These are phyloP conservation scores for Serinus canaria DNA, from an alignment of 2,113 vertebrate genomes.

Conservation along the genomic window DNA sequence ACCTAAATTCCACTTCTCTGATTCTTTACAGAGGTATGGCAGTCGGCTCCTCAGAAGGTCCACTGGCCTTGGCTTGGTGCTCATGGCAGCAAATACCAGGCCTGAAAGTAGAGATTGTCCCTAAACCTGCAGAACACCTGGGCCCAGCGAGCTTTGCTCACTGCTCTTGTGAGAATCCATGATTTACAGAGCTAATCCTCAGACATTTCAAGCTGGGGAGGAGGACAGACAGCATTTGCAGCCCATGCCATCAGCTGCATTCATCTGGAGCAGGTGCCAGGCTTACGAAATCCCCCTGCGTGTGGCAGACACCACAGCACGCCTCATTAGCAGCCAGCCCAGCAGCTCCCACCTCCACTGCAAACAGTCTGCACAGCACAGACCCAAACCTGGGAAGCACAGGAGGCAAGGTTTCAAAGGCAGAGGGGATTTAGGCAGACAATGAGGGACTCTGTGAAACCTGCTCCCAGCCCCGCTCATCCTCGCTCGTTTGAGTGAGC, in stretches of 20 bases:
- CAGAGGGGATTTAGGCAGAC: constrained; percentile 50
- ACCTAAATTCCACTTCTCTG: not conserved
- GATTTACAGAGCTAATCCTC: constrained; percentile 53
- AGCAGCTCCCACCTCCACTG: constrained; percentile 49
- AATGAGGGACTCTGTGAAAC: not conserved
- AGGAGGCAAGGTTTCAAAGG: constrained; percentile 45
- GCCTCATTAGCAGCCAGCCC: constrained; percentile 50
- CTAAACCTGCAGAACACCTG: constrained; percentile 47
- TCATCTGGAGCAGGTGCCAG: constrained; percentile 53
- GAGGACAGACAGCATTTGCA: constrained; percentile 35
- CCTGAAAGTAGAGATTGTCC: not conserved
- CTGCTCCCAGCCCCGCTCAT: not conserved
- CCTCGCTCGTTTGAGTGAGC: not conserved
- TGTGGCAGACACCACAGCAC: constrained; percentile 34
- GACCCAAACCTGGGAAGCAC: constrained; percentile 16
- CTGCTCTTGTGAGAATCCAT: not conserved
- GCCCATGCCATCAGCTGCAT: constrained; percentile 67
- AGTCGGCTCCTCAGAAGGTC: not conserved
- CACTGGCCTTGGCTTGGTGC: not conserved
- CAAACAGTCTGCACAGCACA: constrained; percentile 50
- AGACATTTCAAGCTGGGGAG: constrained; percentile 38
- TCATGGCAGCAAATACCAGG: not conserved
- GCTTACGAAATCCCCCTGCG: constrained; percentile 47
- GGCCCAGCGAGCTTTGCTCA: not conserved
- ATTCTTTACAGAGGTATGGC: not conserved